A percentile compares a stretch with the other conserved stretches of the same genome.
Conservation (phyloP, 2,888 invertebrate genomes). For the Helleia helle region DNA sequence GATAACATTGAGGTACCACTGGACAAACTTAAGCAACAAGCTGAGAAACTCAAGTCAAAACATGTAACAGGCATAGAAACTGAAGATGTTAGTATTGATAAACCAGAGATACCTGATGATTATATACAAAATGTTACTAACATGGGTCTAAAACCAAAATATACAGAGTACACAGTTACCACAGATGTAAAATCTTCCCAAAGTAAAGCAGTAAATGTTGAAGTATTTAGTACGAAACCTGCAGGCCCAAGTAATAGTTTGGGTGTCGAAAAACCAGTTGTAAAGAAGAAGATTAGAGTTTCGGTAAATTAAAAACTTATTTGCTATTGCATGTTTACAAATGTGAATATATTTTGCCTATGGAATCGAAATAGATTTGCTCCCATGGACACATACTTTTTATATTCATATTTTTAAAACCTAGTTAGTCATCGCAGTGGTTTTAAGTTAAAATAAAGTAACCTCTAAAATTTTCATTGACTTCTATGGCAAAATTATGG, state of each 20-base stretch:
- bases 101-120: not conserved
- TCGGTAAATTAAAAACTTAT: slow-evolving; percentile 36
- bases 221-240: not conserved
- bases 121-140: not conserved
- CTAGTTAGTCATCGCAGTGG: too few species aligned
- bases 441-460: too few species aligned
- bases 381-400: too few species aligned
- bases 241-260: slow-evolving; percentile 8
- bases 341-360: too few species aligned
- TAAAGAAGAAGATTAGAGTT: slow-evolving; percentile 55
- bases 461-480: too few species aligned
- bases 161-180: not conserved
- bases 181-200: slow-evolving; percentile 2
- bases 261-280: slow-evolving; percentile 42
- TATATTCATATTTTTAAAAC: too few species aligned
- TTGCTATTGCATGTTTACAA: too few species aligned
- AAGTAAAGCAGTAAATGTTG: not conserved
- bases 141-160: slow-evolving; percentile 1
- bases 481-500: too few species aligned
- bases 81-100: not conserved
- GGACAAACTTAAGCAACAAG: slow-evolving; percentile 24
- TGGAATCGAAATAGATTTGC: too few species aligned
- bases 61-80: not conserved
- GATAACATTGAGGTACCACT: slow-evolving; percentile 22
- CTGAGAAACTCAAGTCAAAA: slow-evolving; percentile 14